Conservation (phyloP, 2,888 invertebrate species). For the Eupithecia tripunctaria region DNA sequence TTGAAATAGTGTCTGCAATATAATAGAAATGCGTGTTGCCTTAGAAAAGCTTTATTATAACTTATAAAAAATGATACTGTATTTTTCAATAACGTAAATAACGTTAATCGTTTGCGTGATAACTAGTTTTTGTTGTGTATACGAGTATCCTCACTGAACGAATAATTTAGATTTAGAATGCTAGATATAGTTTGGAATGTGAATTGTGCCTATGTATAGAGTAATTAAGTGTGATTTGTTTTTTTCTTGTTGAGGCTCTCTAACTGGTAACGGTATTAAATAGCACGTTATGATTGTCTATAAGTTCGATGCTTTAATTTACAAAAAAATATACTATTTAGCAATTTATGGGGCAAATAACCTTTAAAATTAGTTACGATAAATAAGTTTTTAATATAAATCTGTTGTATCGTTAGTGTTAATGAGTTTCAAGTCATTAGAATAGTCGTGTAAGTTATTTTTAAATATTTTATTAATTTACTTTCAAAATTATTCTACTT, state of each 20-base stretch:
- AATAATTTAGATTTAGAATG: slow-evolving; percentile 70
- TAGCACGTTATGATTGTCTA: slow-evolving; percentile 37
- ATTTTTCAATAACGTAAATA: slow-evolving; percentile 17
- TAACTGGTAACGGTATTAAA: slow-evolving; percentile 41
- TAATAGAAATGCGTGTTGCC: slow-evolving; percentile 15
- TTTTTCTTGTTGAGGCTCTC: slow-evolving; percentile 49
- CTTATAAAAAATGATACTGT: background rate
- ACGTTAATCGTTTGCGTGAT: slow-evolving; percentile 20
- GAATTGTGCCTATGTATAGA: slow-evolving; percentile 76
- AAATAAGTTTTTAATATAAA: background rate
- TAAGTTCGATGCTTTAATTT: background rate
- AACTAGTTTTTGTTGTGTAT: slow-evolving; percentile 11
- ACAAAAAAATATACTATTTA: too few relatives aligned
- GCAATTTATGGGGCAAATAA: background rate
- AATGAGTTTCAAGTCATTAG: slow-evolving; percentile 22
- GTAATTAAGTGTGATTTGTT: slow-evolving; percentile 61
- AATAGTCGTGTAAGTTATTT: slow-evolving; percentile 11
- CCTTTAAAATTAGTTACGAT: background rate
- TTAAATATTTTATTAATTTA: slow-evolving; percentile 9
- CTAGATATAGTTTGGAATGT: slow-evolving; percentile 77
- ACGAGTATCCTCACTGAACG: slow-evolving; percentile 53
- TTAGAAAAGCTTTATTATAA: slow-evolving; percentile 15
- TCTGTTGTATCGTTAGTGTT: slow-evolving; percentile 21
- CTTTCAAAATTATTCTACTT: slow-evolving; percentile 10
- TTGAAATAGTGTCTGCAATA: slow-evolving; percentile 6